These are phyloP conservation scores for Netelia inedita DNA, from an alignment of 2,888 invertebrate genomes.

Conservation along the genomic window DNA sequence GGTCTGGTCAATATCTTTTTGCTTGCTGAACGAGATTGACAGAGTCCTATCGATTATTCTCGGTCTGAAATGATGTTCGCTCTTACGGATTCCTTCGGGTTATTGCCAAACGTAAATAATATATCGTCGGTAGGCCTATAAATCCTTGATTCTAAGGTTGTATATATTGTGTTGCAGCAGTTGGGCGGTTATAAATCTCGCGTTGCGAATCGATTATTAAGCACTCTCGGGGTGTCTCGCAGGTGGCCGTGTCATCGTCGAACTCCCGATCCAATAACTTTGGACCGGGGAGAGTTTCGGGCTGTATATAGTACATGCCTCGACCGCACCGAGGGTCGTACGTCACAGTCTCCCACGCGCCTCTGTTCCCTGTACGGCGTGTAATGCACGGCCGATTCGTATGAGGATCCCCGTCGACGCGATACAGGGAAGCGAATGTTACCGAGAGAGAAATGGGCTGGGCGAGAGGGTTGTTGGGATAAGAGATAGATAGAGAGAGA, in stretches of 20 bases:
- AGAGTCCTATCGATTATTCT: not conserved
- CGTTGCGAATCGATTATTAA: slow-evolving; percentile 71
- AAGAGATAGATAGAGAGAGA: slow-evolving; percentile 51
- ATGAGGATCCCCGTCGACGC: slow-evolving; percentile 61
- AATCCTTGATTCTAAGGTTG: slow-evolving; percentile 55
- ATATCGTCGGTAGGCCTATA: slow-evolving; percentile 43
- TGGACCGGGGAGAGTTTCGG: slow-evolving; percentile 68
- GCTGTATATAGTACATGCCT: slow-evolving; percentile 62
- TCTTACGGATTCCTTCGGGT: slow-evolving; percentile 16
- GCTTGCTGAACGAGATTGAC: not conserved
- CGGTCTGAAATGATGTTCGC: not conserved
- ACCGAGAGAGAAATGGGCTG: slow-evolving; percentile 38
- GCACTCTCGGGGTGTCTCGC: slow-evolving; percentile 67
- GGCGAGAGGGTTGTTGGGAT: slow-evolving; percentile 54
- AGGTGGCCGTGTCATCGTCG: slow-evolving; percentile 77
- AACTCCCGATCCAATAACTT: slow-evolving; percentile 79
- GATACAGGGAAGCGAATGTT: slow-evolving; percentile 45
- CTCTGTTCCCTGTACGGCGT: slow-evolving; percentile 45
- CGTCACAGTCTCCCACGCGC: slow-evolving; percentile 79
- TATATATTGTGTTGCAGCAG: slow-evolving; percentile 58
- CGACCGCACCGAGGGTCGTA: slow-evolving; percentile 75
- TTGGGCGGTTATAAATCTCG: slow-evolving; percentile 62
- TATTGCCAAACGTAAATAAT: slow-evolving; percentile 42
- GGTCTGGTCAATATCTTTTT: too few relatives aligned
- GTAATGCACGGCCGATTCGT: slow-evolving; percentile 76